Conservation (phyloP, 2,113 vertebrate genomes). For the Salvelinus fontinalis region DNA sequence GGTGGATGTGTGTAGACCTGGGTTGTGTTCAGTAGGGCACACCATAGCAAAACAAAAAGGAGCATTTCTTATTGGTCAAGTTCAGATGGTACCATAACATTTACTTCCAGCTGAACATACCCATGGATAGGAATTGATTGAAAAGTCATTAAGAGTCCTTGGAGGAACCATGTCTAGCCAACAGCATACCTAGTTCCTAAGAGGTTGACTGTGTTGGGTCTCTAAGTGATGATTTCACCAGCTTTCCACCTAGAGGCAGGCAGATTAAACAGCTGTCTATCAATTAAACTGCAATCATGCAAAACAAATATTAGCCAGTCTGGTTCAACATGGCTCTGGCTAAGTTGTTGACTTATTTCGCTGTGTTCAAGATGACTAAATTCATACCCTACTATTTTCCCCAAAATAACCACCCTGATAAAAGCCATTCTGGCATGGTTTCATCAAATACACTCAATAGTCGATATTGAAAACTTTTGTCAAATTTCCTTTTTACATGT, state of each 20-base stretch:
- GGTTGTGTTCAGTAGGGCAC: neutral
- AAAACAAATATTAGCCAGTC: conserved; percentile 67
- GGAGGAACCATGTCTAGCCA: too few species aligned
- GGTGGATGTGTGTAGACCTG: neutral
- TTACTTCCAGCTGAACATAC: too few species aligned
- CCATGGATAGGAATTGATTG: too few species aligned
- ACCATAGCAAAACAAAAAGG: too few species aligned
- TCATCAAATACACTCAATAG: neutral
- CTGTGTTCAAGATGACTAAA: neutral
- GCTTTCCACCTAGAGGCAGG: conserved; percentile 28
- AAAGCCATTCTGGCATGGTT: neutral
- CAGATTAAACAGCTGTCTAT: conserved; percentile 66
- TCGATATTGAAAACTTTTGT: neutral
- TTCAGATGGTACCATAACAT: too few species aligned
- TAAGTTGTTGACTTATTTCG: conserved; percentile 42
- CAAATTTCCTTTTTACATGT: too few species aligned
- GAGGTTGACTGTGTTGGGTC: conserved; percentile 46
- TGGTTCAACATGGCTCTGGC: conserved; percentile 56
- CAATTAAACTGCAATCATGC: conserved; percentile 65
- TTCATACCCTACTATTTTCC: neutral
- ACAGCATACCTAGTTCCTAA: conserved; percentile 28
- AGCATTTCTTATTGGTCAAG: too few species aligned
- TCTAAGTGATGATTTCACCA: conserved; percentile 14
- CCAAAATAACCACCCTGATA: neutral
- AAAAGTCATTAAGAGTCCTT: too few species aligned